phyloP scores from a whole-genome alignment of 1,140 invertebrate genomes.

The Cydia strobilella region DNA sequence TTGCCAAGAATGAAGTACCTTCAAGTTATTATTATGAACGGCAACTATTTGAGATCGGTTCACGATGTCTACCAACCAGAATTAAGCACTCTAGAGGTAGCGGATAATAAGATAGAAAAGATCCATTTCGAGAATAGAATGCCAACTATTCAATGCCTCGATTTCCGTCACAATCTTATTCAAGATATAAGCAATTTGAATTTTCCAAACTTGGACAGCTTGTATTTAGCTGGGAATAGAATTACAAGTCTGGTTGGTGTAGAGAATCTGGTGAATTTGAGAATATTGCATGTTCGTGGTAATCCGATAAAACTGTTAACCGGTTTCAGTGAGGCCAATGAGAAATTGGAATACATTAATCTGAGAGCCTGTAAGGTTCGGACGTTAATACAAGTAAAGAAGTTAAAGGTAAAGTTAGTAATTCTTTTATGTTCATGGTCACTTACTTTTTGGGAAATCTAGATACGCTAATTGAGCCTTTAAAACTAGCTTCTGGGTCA shows the following conservation, averaged over 20 bases:
- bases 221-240: slow-evolving; percentile 76
- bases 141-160: slow-evolving; percentile 70
- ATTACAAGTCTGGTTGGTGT: slow-evolving; percentile 69
- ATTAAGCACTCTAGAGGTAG: slow-evolving; percentile 77
- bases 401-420: slow-evolving; percentile 61
- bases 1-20: slow-evolving; percentile 78
- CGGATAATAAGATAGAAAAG: slow-evolving; percentile 71
- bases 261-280: slow-evolving; percentile 71
- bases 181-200: slow-evolving; percentile 65
- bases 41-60: slow-evolving; percentile 75
- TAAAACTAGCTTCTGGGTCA: no score
- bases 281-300: slow-evolving; percentile 77
- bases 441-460: no score
- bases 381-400: slow-evolving; percentile 77
- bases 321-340: slow-evolving; percentile 67
- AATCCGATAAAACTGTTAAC: slow-evolving; percentile 78
- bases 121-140: slow-evolving; percentile 61
- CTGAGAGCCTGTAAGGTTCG: slow-evolving; percentile 77
- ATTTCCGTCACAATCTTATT: slow-evolving; percentile 78
- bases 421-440: no score
- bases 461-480: no score
- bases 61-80: slow-evolving; percentile 77
- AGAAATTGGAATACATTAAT: slow-evolving; percentile 79
- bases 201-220: slow-evolving; percentile 73
- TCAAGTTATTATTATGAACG: slow-evolving; percentile 79